Percentiles rank a stretch among this genome's conserved stretches.
Conservation (phyloP, 2,113 vertebrate species). For the Forbesichthys agassizii region DNA sequence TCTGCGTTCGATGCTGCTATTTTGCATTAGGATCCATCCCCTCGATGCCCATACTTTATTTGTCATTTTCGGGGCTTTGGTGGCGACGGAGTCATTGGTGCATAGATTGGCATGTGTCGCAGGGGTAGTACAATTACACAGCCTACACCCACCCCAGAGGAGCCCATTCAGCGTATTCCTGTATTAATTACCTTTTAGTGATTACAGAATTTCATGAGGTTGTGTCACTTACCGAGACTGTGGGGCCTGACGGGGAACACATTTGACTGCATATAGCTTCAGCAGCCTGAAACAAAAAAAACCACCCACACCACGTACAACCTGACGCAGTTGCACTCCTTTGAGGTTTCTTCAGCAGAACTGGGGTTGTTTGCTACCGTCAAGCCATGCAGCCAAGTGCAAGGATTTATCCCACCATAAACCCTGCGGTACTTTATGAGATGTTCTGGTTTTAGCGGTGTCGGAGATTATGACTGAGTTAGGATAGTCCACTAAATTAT, state of each 20-base stretch:
- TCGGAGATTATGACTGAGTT: constrained; percentile 37
- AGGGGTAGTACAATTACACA: constrained; percentile 60
- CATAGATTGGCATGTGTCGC: constrained; percentile 36
- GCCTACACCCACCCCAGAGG: constrained; percentile 34
- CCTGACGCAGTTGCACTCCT: background rate
- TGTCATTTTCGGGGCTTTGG: constrained; percentile 41
- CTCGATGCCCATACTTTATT: constrained; percentile 52
- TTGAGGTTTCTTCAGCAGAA: background rate
- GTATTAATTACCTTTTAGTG: constrained; percentile 71
- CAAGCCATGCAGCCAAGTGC: constrained; percentile 35
- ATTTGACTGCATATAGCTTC: constrained; percentile 27
- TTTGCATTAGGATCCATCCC: constrained; percentile 47
- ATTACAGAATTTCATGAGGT: constrained; percentile 68
- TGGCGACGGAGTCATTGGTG: constrained; percentile 38
- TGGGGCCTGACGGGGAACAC: constrained; percentile 55
- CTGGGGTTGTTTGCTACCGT: constrained; percentile 36
- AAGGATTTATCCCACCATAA: constrained; percentile 37
- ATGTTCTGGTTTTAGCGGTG: constrained; percentile 27
- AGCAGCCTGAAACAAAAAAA: constrained; percentile 19
- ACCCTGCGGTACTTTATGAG: constrained; percentile 34
- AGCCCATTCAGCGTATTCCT: constrained; percentile 66
- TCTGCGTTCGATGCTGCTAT: constrained; percentile 47
- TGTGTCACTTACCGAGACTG: constrained; percentile 40
- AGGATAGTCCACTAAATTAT: constrained; percentile 1
- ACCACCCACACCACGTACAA: background rate